Evolutionary conservation across 2,797 vertebrate genomes (phyloP).

Genomic region (Dicrostonyx torquatus): DNA sequence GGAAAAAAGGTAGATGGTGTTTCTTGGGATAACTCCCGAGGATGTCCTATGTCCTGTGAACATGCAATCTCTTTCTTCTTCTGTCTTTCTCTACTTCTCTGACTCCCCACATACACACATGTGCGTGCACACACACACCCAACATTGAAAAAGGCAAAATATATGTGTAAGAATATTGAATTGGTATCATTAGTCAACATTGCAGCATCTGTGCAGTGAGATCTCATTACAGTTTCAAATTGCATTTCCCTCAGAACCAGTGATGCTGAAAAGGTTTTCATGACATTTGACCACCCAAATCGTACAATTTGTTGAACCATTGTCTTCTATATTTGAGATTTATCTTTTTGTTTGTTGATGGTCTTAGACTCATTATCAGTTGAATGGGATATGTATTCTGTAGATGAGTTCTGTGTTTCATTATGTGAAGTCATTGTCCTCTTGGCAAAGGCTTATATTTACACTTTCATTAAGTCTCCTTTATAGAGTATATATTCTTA

Average conservation of each 20-base stretch:
- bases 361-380: not conserved
- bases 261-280: not conserved
- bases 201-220: not conserved
- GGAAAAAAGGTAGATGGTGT: not conserved
- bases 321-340: not conserved
- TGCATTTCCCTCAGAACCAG: not conserved
- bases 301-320: not conserved
- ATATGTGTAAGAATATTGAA: not conserved
- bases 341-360: not conserved
- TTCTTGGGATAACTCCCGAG: not conserved
- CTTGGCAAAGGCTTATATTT: not conserved
- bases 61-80: not conserved
- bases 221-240: slow-evolving; percentile 10
- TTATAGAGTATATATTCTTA: not conserved
- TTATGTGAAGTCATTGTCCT: not conserved
- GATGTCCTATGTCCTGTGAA: not conserved
- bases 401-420: not conserved
- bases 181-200: not conserved
- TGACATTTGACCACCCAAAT: not conserved
- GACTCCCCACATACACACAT: not conserved
- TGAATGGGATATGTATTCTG: not conserved
- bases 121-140: not conserved
- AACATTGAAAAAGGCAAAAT: not conserved
- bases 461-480: not conserved
- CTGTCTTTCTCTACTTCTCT: not conserved